These are phyloP conservation scores for Arrhopalites spinosus DNA, from an alignment of 2,888 invertebrate species.

Conservation along the genomic window DNA sequence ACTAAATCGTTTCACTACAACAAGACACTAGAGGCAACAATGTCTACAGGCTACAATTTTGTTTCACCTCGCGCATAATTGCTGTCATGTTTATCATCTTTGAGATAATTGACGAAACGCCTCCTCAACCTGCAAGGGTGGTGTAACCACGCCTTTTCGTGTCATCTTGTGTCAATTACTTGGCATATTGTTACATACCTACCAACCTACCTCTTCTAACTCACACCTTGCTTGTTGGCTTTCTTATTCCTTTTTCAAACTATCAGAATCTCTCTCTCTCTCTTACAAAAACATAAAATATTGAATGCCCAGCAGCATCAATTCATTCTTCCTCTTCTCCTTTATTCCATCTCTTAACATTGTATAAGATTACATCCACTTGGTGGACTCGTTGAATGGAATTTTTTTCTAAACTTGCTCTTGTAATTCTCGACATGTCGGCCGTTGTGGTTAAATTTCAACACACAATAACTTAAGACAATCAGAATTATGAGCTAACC, in stretches of 20 bases:
- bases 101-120: conserved; percentile 53
- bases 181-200: conserved; percentile 45
- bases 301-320: conserved; percentile 34
- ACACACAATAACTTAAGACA: conserved; percentile 23
- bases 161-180: conserved; percentile 52
- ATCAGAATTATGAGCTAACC: conserved; percentile 20
- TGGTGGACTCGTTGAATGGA: no score
- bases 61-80: conserved; percentile 47
- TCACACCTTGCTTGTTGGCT: conserved; percentile 20
- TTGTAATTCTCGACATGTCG: neutral
- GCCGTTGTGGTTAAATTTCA: conserved; percentile 19
- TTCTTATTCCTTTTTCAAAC: neutral
- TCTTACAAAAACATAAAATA: conserved; percentile 24
- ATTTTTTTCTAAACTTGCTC: neutral
- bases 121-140: conserved; percentile 42
- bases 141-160: conserved; percentile 49
- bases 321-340: conserved; percentile 10
- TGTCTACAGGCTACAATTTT: conserved; percentile 41
- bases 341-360: conserved; percentile 5
- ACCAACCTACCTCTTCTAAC: conserved; percentile 27
- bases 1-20: no score
- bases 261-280: neutral
- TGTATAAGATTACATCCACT: neutral
- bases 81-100: conserved; percentile 52
- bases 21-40: neutral